These are phyloP conservation scores for Perca schrenkii DNA, from an alignment of 2,113 vertebrate species.

Conservation along the genomic window DNA sequence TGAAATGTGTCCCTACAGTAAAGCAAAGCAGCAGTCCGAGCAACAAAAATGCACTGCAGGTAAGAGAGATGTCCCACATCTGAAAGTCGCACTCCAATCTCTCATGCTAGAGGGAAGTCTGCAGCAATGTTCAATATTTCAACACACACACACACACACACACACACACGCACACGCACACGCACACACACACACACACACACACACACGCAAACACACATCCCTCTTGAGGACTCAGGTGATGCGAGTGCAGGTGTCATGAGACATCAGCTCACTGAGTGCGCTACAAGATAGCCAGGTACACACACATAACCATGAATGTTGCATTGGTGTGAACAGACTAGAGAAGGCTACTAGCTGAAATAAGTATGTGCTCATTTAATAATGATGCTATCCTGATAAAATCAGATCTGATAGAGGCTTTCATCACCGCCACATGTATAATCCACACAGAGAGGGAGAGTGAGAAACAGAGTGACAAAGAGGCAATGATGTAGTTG, in stretches of 20 bases:
- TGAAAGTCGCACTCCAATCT: slow-evolving; percentile 20
- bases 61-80: slow-evolving; percentile 32
- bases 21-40: slow-evolving; percentile 13
- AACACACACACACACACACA: slow-evolving; percentile 5
- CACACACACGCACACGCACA: slow-evolving; percentile 14
- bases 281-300: slow-evolving; percentile 44
- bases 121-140: slow-evolving; percentile 63
- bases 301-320: slow-evolving; percentile 49
- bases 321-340: slow-evolving; percentile 75
- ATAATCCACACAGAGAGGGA: slow-evolving; percentile 47
- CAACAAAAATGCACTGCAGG: slow-evolving; percentile 1
- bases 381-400: slow-evolving; percentile 73
- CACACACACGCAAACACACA: slow-evolving; percentile 26
- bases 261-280: slow-evolving; percentile 64
- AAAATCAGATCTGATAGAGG: slow-evolving; percentile 63
- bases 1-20: background rate
- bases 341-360: slow-evolving; percentile 61
- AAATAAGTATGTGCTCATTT: slow-evolving; percentile 68
- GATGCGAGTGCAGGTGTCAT: slow-evolving; percentile 67
- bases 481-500: background rate
- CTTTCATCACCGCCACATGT: slow-evolving; percentile 61
- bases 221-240: slow-evolving; percentile 59
- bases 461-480: slow-evolving; percentile 22
- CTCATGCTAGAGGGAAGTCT: slow-evolving; percentile 11
- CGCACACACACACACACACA: slow-evolving; percentile 9